Base-by-base conservation (phyloP, 2,797 vertebrate species). In the Triplophysa yarkandensis region DNA sequence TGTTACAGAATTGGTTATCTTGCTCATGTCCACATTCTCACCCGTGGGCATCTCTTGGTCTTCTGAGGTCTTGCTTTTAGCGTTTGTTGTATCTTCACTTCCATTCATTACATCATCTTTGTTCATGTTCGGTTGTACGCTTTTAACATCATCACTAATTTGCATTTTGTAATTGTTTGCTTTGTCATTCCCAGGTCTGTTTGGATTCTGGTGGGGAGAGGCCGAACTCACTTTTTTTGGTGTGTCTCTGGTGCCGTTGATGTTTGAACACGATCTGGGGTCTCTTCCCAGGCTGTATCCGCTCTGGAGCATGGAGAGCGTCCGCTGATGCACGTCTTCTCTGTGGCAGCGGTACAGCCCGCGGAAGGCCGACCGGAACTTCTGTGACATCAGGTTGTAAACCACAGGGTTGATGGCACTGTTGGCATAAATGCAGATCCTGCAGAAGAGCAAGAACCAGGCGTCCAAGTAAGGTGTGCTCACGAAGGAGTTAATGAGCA, bases 321-420 rank as follows among this genome's bases (percentile, higher is more conserved):
- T 84, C 16, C 73, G 80, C 21, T 86, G 90, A 10, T 81, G 83
- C 19, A 50, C 82, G 0, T 80, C 83, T 6, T 76, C 83, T 13
- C 79, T 80, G n/a, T 80, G 84, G 50, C 93, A 94, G 4, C 83
- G 86, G 86, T 93, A 95, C 50, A 95, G 88, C 4, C 72, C 82
- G 0, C 87, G 86, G 74, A 94, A 94, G 0, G 93, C 93, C 0
- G 81, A 89, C 66, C 89, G 90, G 76, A 95, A 94, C 86, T 93
- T 94, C 87, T 90, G 92, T 6, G 93, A 95, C 93, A 92, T 92
- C 68, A 91, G 91, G 68, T 93, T 94, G 86, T 94, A 94, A 70
- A 94, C 86, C 6, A 94, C 84, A 0, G 94, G 94, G 86, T 93
- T 93, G 84, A 94, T 91, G 28, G 94, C 91, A 0, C 93, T 95